These are phyloP conservation scores for Carpatolechia fugitivella DNA, from an alignment of 2,888 invertebrate species.

Conservation along the genomic window DNA sequence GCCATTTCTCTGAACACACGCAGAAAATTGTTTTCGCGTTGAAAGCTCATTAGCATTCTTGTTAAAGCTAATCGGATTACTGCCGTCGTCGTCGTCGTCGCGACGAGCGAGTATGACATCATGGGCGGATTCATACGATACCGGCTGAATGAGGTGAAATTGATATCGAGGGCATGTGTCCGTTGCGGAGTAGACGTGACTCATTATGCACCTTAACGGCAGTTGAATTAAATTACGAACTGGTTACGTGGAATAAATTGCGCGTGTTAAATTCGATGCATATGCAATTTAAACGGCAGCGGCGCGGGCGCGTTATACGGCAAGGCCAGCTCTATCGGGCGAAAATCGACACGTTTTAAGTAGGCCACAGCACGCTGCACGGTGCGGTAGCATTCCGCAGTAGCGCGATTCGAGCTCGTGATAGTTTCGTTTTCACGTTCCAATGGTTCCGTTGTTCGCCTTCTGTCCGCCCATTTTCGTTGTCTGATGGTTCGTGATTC, in stretches of 20 bases:
- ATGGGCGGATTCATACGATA: constrained; percentile 35
- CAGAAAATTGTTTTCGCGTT: constrained; percentile 8
- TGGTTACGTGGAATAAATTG: constrained; percentile 61
- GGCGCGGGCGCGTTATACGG: constrained; percentile 54
- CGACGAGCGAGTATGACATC: constrained; percentile 34
- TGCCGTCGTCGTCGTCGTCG: not conserved
- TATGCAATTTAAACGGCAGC: constrained; percentile 68
- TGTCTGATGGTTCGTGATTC: constrained; percentile 45
- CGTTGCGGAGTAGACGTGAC: constrained; percentile 40
- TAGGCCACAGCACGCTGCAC: constrained; percentile 60
- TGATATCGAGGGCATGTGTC: constrained; percentile 41
- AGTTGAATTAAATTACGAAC: constrained; percentile 60
- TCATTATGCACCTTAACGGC: constrained; percentile 43
- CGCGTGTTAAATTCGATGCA: constrained; percentile 52
- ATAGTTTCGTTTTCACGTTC: constrained; percentile 73
- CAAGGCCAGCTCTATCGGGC: constrained; percentile 70
- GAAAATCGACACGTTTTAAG: constrained; percentile 70
- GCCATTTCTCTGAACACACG: not conserved
- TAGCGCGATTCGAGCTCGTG: constrained; percentile 64
- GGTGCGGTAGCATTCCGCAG: constrained; percentile 59
- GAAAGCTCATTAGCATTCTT: not conserved
- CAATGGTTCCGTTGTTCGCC: constrained; percentile 56
- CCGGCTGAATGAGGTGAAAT: constrained; percentile 28
- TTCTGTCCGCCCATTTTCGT: constrained; percentile 56
- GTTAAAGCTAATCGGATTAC: not conserved